Conservation (phyloP, 2,113 vertebrate genomes). For the Oreocharis arfaki region DNA sequence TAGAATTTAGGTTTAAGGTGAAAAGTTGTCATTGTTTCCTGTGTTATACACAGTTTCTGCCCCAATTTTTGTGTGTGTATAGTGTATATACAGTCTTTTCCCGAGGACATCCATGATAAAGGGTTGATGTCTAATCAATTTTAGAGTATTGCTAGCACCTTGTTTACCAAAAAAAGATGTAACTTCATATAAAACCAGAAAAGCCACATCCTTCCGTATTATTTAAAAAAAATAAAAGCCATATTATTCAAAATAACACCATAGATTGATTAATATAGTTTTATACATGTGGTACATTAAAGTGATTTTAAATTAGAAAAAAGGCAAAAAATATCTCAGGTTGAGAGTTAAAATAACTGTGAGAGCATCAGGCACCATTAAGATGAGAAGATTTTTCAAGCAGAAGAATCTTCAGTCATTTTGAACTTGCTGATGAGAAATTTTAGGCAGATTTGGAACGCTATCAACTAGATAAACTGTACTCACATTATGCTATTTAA, state of each 20-base stretch:
- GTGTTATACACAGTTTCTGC: neutral
- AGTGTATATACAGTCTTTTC: neutral
- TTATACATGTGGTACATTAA: neutral
- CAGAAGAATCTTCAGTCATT: neutral
- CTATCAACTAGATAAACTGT: neutral
- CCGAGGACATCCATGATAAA: neutral
- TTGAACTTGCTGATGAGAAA: neutral
- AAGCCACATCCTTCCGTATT: fast-evolving
- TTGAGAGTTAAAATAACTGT: neutral
- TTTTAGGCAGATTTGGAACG: neutral
- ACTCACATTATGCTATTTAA: neutral
- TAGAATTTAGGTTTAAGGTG: neutral
- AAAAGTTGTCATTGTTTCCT: neutral
- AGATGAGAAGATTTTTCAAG: neutral
- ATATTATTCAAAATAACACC: neutral
- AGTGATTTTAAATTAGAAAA: neutral
- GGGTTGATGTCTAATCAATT: neutral
- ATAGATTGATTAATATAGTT: neutral
- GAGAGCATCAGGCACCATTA: neutral
- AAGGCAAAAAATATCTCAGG: neutral
- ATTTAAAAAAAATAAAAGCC: neutral
- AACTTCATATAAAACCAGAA: neutral
- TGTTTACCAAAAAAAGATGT: neutral
- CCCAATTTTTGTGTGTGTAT: neutral
- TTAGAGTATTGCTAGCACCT: neutral